Evolutionary conservation across 2,888 invertebrate genomes (phyloP).

Genomic region (Allacma fusca): DNA sequence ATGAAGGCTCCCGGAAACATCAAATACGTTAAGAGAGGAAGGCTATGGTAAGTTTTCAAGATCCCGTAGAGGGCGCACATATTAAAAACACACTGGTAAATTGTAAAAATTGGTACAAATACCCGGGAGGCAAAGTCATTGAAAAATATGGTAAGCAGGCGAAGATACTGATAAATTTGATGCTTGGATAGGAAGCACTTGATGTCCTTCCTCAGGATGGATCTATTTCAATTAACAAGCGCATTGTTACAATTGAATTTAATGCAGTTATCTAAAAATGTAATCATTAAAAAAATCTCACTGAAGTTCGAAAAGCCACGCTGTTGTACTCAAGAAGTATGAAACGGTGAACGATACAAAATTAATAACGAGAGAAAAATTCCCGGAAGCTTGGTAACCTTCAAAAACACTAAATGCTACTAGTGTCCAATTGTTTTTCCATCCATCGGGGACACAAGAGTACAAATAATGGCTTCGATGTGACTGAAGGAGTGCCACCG

Average conservation of each 20-base stretch:
- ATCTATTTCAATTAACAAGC: too few relatives aligned
- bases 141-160: background rate
- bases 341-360: background rate
- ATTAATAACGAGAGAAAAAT: background rate
- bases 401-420: background rate
- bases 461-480: slow-evolving; percentile 11
- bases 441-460: background rate
- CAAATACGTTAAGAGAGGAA: slow-evolving; percentile 2
- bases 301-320: background rate
- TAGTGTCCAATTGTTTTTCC: background rate
- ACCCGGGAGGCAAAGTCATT: slow-evolving; percentile 10
- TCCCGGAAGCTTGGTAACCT: background rate
- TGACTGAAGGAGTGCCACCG: background rate
- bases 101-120: slow-evolving; percentile 7
- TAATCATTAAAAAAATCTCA: slow-evolving; percentile 6
- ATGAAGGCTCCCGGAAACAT: background rate
- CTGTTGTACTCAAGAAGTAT: background rate
- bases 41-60: background rate
- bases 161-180: background rate
- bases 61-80: slow-evolving; percentile 4
- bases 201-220: too few relatives aligned
- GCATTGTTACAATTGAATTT: too few relatives aligned
- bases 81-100: slow-evolving; percentile 19
- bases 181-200: too few relatives aligned
- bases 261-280: too few relatives aligned